Evolutionary conservation across 2,888 invertebrate genomes (phyloP), one percentile per base, ranked within the genome.

Genomic region (Andrena flavipes): DNA sequence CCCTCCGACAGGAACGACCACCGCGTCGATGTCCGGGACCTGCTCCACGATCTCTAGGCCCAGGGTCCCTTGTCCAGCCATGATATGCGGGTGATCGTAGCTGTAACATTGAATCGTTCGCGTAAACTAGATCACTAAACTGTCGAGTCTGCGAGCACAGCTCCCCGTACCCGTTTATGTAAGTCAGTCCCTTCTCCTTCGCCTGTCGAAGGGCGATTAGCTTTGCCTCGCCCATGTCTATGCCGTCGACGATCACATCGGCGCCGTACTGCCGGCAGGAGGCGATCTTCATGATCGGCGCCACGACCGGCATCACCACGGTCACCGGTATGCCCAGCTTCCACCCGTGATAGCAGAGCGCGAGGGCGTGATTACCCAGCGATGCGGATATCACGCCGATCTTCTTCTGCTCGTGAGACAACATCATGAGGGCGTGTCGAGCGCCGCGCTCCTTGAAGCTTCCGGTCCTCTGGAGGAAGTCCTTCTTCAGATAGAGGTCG

Each of bases 381-480:
- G 98, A 98, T 0, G 99, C 99, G 0, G 99, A 98, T 78, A 98
- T 97, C 0, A 99, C 98, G 1, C 99, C 99, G 2, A 93, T 94
- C 73, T 94, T 94, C 91, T 96, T 97, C 88, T 97, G 96, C 51
- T 97, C 97, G 73, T 96, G 95, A 1, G 96, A 94, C 2, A 99
- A 94, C 93, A 97, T 96, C 64, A 98, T 93, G 64, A 99, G 94
- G 0, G 98, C 97, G 91, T 98, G 98, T 20, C 98, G 95, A 0
- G 99, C 99, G 0, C 99, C 99, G 82, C 99, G 96, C 93, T 99
- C 99, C 94, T 99, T 99, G 93, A 99, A 99, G 94, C 98, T 99
- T 92, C 99, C 99, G n/a, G 99, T 99, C 85, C 96, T 96, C 94
- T 99, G 99, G 16, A 98, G 95, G 93, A 98, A 99, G 94, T 99